These are phyloP conservation scores for Odobenus rosmarus DNA, from an alignment of 2,113 vertebrate genomes.

Conservation along the genomic window DNA sequence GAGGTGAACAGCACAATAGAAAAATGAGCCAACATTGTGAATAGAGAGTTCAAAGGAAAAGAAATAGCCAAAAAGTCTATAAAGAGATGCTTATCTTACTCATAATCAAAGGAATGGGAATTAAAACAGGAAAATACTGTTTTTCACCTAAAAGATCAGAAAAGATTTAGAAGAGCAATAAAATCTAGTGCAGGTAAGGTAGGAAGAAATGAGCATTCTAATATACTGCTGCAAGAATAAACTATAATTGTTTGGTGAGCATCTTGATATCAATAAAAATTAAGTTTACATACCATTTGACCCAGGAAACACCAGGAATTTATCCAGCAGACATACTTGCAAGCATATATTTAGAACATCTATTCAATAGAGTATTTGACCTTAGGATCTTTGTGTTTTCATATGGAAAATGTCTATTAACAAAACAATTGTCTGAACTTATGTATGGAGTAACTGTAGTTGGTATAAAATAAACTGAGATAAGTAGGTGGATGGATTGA, in stretches of 20 bases:
- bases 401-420: background rate
- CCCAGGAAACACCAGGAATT: background rate
- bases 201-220: background rate
- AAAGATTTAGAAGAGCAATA: background rate
- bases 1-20: background rate
- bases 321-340: background rate
- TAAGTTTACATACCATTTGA: background rate
- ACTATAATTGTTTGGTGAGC: background rate
- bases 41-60: background rate
- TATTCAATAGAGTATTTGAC: background rate
- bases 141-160: background rate
- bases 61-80: background rate
- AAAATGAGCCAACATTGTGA: background rate
- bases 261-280: background rate
- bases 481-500: background rate
- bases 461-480: background rate
- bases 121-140: background rate
- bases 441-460: background rate
- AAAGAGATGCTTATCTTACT: background rate
- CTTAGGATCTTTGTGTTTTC: background rate
- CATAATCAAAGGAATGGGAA: background rate
- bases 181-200: background rate
- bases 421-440: background rate
- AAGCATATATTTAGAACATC: background rate
- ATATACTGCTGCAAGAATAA: background rate